Evolutionary conservation across 23 tunicate genomes (phyloP), one percentile per base, ranked within the genome.

Genomic region (Aplidium turbinatum): DNA sequence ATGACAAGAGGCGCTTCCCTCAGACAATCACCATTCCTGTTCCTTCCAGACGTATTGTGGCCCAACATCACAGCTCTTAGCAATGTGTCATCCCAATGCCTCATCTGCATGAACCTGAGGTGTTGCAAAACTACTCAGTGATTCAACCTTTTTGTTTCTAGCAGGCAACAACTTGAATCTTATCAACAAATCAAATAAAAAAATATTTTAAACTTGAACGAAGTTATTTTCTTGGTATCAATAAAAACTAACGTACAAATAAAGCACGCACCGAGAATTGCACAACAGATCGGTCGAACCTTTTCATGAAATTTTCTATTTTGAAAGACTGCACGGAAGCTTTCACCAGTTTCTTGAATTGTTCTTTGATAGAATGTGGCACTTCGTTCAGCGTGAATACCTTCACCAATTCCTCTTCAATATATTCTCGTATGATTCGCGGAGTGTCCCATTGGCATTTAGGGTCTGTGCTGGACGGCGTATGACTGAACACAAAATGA

Each of bases 401-500:
- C 21, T 54, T 64, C 20, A 83, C 64, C 6, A 89, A 60, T 16
- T 77, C 85, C 47, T 58, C 30, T 18, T 82, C 89, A 0, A 89
- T 53, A 36, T 62, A 34, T 23, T 82, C 81, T 4, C 83, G 83
- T 70, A 89, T 82, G 31, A 89, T 77, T 26, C 39, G 55, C 5
- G 96, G 96, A 26, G 85, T 78, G 68, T 78, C 83, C 77, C 96
- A 89, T 64, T 89, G 96, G 48, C 89, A 89, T 1, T 48, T 46
- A 1, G 54, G 18, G 50, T 82, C 81, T 9, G 96, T 89, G 42
- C 83, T 82, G 16, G 96, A 89, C 0, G 83, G 89, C 60, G 46
- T 77, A 33, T 85, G 76, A 51, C 96, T 89, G 53, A 2, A 65
- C 58, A n/a, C n/a, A n/a, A n/a, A n/a, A n/a, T n/a, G n/a, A n/a